Base-by-base conservation (phyloP, 2,888 invertebrate genomes). In the Callyntrura sp. region DNA sequence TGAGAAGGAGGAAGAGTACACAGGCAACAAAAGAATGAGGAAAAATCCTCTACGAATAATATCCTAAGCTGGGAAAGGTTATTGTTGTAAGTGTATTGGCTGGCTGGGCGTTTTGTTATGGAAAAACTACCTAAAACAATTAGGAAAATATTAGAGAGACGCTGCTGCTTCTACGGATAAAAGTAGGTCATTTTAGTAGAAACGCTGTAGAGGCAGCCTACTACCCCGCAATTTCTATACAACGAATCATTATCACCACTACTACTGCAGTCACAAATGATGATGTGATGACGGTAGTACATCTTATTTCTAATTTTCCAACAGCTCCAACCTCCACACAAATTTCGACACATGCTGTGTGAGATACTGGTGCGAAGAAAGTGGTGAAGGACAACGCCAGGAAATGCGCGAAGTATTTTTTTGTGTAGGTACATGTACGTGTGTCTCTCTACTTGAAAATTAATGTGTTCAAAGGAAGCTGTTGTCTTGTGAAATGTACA, bases 71-170 rank as follows among this genome's bases (percentile, higher is more conserved):
- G 23, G 25, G 14, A 81, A n/a, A 43, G 35, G 28, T 76, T 35
- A 6, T 35, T 35, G 6, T 35, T 35, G 17, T 60, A n/a, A 4
- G 35, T 79, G 78, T 57, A 55, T 11, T 12, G n/a, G 25, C 28
- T 28, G 14, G 6, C n/a, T 23, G 48, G 23, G 11, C 35, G 35
- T 35, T 35, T 25, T 4, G 70, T 70, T 23, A 23, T n/a, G 11
- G 20, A 9, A 76, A 14, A 17, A 78, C 45, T 43, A 62, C 25
- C 51, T 89, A 12, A 89, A 45, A 84, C 65, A 89, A 89, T 85
- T 85, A 85, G 85, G 48, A 35, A 85, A 90, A 85, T 85, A 90
- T 90, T 85, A 90, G 60, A 85, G 79, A 85, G 35, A 2, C 3
- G 35, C 35, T 35, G 35, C 35, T 35, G 35, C 35, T 35, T 35